These are phyloP conservation scores for Eumacrocentrus americanus DNA, from an alignment of 2,888 invertebrate species.

Conservation along the genomic window DNA sequence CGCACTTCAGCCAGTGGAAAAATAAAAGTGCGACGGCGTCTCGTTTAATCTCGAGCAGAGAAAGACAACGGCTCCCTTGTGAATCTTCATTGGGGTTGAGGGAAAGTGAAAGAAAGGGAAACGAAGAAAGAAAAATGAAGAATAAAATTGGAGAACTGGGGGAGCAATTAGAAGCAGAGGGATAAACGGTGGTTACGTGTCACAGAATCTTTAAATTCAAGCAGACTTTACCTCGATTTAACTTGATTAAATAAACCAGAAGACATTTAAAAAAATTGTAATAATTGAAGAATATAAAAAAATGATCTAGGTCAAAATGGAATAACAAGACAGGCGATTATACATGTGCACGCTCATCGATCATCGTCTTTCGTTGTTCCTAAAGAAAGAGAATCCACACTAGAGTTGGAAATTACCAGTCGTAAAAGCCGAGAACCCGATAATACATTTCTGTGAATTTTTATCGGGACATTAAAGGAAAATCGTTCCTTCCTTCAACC, in stretches of 20 bases:
- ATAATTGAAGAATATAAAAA: no score
- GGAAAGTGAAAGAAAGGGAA: background rate
- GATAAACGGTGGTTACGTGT: background rate
- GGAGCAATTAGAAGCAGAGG: slow-evolving; percentile 5
- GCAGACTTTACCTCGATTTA: background rate
- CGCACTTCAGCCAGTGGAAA: background rate
- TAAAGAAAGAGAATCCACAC: background rate
- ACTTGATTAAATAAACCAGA: no score
- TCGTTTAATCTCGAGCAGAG: slow-evolving; percentile 8
- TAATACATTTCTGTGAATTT: background rate
- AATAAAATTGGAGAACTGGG: background rate
- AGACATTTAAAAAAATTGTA: no score
- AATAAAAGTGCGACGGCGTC: background rate
- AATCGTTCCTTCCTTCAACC: background rate
- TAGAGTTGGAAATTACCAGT: background rate
- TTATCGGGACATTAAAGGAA: background rate
- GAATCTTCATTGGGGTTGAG: background rate
- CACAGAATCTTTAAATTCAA: background rate
- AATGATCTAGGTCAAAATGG: no score
- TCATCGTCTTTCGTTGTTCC: background rate
- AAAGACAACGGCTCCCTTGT: background rate
- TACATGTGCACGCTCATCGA: no score
- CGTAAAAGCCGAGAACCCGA: background rate
- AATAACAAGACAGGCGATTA: no score
- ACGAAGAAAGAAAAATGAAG: background rate